Conservation (phyloP, 2,113 vertebrate species). For the Archocentrus centrarchus region DNA sequence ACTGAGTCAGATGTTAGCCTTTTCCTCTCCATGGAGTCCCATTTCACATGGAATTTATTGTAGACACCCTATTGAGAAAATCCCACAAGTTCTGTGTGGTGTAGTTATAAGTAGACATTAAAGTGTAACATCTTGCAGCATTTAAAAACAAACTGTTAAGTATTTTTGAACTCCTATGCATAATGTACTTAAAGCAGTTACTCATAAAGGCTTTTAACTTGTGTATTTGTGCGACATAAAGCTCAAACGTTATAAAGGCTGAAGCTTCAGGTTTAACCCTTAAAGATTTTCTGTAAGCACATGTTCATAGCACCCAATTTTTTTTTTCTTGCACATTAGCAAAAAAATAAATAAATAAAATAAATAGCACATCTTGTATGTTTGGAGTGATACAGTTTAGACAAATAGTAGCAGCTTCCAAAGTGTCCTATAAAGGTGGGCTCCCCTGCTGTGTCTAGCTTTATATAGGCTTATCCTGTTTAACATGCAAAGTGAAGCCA, state of each 20-base stretch:
- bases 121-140: not conserved
- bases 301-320: not conserved
- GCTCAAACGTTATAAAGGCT: no score
- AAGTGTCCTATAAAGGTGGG: not conserved
- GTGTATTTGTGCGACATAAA: not conserved
- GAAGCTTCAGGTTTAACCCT: not conserved
- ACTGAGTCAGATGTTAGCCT: not conserved
- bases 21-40: not conserved
- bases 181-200: not conserved
- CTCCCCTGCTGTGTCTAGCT: constrained; percentile 39
- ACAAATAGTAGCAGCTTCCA: not conserved
- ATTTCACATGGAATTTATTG: not conserved
- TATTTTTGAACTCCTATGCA: not conserved
- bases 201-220: not conserved
- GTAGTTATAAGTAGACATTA: not conserved
- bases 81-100: not conserved
- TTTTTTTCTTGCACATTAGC: not conserved
- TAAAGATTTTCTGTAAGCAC: not conserved
- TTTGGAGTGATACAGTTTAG: not conserved
- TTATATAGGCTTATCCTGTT: constrained; percentile 40
- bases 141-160: not conserved
- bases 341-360: not conserved
- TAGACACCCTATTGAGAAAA: not conserved
- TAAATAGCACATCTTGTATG: not conserved
- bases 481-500: constrained; percentile 14